Percentiles rank a stretch among this genome's conserved stretches.
Conservation (phyloP, 2,797 vertebrate species). For the Myotis vivesi region DNA sequence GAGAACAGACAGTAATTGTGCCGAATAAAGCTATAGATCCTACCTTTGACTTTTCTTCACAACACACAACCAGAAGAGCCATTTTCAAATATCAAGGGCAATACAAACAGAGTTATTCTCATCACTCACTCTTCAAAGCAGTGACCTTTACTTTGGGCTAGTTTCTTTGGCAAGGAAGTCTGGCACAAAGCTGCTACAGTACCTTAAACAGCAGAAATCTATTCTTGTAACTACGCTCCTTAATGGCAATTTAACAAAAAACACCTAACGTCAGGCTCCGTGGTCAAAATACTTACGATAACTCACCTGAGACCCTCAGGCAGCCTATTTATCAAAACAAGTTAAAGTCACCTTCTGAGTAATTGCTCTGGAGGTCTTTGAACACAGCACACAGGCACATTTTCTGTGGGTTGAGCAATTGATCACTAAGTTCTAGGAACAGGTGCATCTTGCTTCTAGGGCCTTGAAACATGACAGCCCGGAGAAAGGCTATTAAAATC, state of each 20-base stretch:
- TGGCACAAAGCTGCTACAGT: slow-evolving; percentile 28
- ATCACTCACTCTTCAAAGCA: slow-evolving; percentile 61
- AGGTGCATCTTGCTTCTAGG: slow-evolving; percentile 76
- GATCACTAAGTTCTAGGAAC: slow-evolving; percentile 77
- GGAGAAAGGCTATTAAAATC: slow-evolving; percentile 83
- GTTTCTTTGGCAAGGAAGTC: slow-evolving; percentile 60
- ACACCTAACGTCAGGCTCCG: neutral
- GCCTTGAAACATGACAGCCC: slow-evolving; percentile 73
- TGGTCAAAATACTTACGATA: slow-evolving; percentile 35
- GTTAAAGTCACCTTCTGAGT: slow-evolving; percentile 73
- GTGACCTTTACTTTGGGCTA: slow-evolving; percentile 65
- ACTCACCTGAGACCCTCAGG: slow-evolving; percentile 46
- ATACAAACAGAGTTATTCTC: slow-evolving; percentile 57
- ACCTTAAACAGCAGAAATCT: slow-evolving; percentile 33
- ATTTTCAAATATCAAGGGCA: slow-evolving; percentile 72
- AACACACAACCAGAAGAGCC: neutral
- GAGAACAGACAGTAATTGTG: slow-evolving; percentile 45
- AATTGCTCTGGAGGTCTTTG: slow-evolving; percentile 66
- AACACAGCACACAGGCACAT: slow-evolving; percentile 67
- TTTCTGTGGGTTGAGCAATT: slow-evolving; percentile 74
- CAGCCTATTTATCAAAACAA: slow-evolving; percentile 63
- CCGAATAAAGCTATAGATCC: neutral
- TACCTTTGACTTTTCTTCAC: slow-evolving; percentile 47
- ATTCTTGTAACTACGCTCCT: neutral
- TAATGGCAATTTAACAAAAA: slow-evolving; percentile 33